Conservation (phyloP, 2,797 vertebrate species). For the Decapterus maruadsi region DNA sequence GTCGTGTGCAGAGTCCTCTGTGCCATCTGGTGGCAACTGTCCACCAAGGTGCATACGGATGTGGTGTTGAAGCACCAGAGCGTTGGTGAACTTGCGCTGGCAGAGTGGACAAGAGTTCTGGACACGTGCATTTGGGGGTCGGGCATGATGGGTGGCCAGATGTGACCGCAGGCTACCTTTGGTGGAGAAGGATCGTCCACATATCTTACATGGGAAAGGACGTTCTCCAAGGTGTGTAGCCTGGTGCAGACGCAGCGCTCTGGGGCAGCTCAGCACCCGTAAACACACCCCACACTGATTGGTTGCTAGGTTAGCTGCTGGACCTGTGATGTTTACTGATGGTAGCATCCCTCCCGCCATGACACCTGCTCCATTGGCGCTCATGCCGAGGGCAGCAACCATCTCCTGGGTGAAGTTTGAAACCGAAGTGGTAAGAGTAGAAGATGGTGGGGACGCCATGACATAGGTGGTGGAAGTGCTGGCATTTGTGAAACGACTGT, state of each 20-base stretch:
- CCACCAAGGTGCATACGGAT: slow-evolving; percentile 95
- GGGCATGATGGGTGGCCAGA: slow-evolving; percentile 90
- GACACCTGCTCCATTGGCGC: slow-evolving; percentile 65
- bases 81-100: slow-evolving; percentile 94
- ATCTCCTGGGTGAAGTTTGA: slow-evolving; percentile 84
- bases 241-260: slow-evolving; percentile 92
- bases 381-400: slow-evolving; percentile 83
- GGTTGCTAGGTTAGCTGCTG: slow-evolving; percentile 75
- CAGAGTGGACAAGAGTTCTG: slow-evolving; percentile 94
- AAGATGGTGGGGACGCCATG: slow-evolving; percentile 79
- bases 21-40: slow-evolving; percentile 87
- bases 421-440: slow-evolving; percentile 74
- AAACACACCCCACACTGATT: slow-evolving; percentile 94
- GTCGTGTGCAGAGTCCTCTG: slow-evolving; percentile 73
- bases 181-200: slow-evolving; percentile 93
- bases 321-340: slow-evolving; percentile 70
- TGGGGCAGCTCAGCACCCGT: slow-evolving; percentile 91
- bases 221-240: slow-evolving; percentile 93
- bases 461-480: slow-evolving; percentile 82
- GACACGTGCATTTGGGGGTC: slow-evolving; percentile 87
- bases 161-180: slow-evolving; percentile 92
- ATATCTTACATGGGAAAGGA: slow-evolving; percentile 94
- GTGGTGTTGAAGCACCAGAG: slow-evolving; percentile 93
- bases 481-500: slow-evolving; percentile 77
- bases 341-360: slow-evolving; percentile 73